A percentile compares a stretch with the other conserved stretches of the same genome.
phyloP scores from a whole-genome alignment of 2,888 invertebrate species.

The Agrilus cyanescens region DNA sequence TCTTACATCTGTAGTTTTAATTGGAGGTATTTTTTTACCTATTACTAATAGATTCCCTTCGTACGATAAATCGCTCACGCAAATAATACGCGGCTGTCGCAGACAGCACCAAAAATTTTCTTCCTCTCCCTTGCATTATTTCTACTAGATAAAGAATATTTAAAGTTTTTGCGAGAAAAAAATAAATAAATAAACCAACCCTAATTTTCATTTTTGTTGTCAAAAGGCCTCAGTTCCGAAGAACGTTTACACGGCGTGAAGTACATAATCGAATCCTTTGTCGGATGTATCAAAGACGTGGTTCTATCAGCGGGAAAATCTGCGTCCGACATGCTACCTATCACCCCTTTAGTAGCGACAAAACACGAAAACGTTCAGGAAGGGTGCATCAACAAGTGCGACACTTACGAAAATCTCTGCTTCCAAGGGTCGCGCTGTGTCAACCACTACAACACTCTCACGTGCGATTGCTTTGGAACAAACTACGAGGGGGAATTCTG shows the following conservation, averaged over 20 bases:
- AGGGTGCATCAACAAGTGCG: slow-evolving; percentile 77
- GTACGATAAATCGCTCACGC: too few relatives aligned
- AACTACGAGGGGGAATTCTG: slow-evolving; percentile 85
- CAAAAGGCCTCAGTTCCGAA: slow-evolving; percentile 69
- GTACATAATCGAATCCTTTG: slow-evolving; percentile 86
- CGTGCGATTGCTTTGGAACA: slow-evolving; percentile 89
- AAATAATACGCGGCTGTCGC: too few relatives aligned
- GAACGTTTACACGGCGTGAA: slow-evolving; percentile 81
- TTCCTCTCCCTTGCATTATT: too few relatives aligned
- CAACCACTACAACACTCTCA: slow-evolving; percentile 79
- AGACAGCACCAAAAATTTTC: too few relatives aligned
- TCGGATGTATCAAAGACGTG: slow-evolving; percentile 83
- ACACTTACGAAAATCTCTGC: slow-evolving; percentile 71
- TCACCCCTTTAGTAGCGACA: slow-evolving; percentile 72
- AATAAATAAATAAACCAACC: too few relatives aligned
- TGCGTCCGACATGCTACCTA: slow-evolving; percentile 68
- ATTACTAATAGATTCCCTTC: too few relatives aligned
- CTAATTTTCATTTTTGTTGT: too few relatives aligned
- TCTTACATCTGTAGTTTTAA: slow-evolving; percentile 74
- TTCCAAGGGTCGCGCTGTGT: slow-evolving; percentile 80
- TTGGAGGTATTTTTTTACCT: slow-evolving; percentile 55
- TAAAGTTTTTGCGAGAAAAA: too few relatives aligned
- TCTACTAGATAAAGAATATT: too few relatives aligned
- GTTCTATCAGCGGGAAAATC: slow-evolving; percentile 77
- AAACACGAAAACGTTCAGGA: slow-evolving; percentile 83